A percentile compares a stretch with the other conserved stretches of the same genome.
Conservation (phyloP, 2,113 vertebrate species). For the Cettia cetti region DNA sequence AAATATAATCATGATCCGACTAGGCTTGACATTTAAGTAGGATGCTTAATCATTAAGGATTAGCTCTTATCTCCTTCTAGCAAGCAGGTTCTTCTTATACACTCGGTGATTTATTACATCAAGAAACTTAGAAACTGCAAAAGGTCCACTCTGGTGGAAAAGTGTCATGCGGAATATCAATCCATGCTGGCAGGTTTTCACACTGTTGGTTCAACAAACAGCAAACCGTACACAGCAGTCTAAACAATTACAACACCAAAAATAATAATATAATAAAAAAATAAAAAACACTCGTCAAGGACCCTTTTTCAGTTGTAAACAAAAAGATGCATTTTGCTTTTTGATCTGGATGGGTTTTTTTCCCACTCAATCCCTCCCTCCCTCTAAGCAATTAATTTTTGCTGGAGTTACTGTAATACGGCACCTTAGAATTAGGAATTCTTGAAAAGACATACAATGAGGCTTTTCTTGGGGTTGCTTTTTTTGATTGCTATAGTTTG, state of each 20-base stretch:
- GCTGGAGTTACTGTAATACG: slow-evolving; percentile 55
- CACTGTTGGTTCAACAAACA: slow-evolving; percentile 88
- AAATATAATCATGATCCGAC: slow-evolving; percentile 78
- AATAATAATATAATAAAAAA: slow-evolving; percentile 78
- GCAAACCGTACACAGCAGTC: slow-evolving; percentile 87
- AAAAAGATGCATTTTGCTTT: slow-evolving; percentile 79
- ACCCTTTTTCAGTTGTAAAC: slow-evolving; percentile 87
- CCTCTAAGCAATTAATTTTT: slow-evolving; percentile 68
- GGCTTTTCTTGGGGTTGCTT: slow-evolving; percentile 70
- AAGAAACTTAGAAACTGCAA: slow-evolving; percentile 79
- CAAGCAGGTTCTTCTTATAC: slow-evolving; percentile 84
- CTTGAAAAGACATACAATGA: slow-evolving; percentile 68
- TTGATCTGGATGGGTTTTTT: slow-evolving; percentile 57
- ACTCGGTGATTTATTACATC: slow-evolving; percentile 82
- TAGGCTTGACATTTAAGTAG: slow-evolving; percentile 80
- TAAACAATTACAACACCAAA: slow-evolving; percentile 87
- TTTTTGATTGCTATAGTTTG: slow-evolving; percentile 63
- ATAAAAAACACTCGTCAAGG: slow-evolving; percentile 81
- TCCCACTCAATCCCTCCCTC: slow-evolving; percentile 52
- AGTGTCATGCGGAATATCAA: slow-evolving; percentile 84
- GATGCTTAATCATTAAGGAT: slow-evolving; percentile 80
- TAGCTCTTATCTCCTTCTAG: slow-evolving; percentile 82
- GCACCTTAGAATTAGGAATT: slow-evolving; percentile 73
- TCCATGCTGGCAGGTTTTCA: slow-evolving; percentile 87
- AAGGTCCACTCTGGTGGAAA: slow-evolving; percentile 77